A percentile compares a stretch with the other conserved stretches of the same genome.
phyloP scores from a whole-genome alignment of 2,113 vertebrate species.

The Coptodon rendalli region DNA sequence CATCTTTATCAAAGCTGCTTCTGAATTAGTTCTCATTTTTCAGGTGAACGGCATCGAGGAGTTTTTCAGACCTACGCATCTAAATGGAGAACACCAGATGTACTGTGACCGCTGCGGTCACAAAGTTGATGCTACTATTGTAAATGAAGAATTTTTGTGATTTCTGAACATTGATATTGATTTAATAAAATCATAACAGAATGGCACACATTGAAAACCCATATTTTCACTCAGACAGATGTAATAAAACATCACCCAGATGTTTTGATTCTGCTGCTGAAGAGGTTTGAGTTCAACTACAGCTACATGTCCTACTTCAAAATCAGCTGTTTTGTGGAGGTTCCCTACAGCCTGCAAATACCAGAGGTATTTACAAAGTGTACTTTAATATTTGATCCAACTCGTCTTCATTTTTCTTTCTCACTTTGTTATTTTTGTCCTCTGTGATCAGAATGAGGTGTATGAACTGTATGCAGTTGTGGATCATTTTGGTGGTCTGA shows the following conservation, averaged over 20 bases:
- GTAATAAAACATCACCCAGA: slow-evolving; percentile 39
- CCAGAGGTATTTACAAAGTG: not conserved
- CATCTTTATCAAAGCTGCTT: not conserved
- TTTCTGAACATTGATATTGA: not conserved
- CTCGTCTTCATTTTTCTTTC: not conserved
- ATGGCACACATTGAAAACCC: accelerated
- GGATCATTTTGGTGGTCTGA: not conserved
- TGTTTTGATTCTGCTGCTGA: slow-evolving; percentile 61
- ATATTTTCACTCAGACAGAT: not conserved
- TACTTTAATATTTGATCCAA: not conserved
- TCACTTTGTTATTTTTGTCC: not conserved
- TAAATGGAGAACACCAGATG: slow-evolving; percentile 61
- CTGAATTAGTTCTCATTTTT: not conserved
- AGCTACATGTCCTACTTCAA: slow-evolving; percentile 40
- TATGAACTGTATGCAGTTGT: not conserved
- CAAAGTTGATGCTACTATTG: slow-evolving; percentile 50
- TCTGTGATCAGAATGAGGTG: accelerated
- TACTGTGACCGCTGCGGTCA: slow-evolving; percentile 51
- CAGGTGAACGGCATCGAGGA: slow-evolving; percentile 21
- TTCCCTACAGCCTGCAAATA: slow-evolving; percentile 30
- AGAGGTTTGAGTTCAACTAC: slow-evolving; percentile 61
- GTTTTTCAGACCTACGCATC: slow-evolving; percentile 4
- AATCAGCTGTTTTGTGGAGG: not conserved
- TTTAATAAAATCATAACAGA: not conserved
- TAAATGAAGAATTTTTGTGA: slow-evolving; percentile 30